Base-by-base conservation (phyloP, 1,140 invertebrate genomes). In the Ericerus pela region DNA sequence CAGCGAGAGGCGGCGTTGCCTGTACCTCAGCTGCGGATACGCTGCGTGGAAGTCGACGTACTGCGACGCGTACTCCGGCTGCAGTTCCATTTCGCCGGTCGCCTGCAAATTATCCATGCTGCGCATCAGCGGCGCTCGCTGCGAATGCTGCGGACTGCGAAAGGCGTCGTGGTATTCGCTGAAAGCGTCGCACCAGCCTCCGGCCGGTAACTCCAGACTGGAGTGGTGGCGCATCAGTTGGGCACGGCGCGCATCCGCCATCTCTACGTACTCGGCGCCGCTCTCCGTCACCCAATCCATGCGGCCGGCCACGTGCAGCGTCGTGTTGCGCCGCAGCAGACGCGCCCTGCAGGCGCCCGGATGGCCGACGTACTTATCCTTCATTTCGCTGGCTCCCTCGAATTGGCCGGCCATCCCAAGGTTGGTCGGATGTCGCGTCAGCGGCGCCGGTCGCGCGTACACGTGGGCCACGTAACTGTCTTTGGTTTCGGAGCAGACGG, bases 331-430 rank as follows among this genome's bases (percentile, higher is more conserved):
- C 20, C 53, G 33, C 11, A 36, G 43, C 11, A 41, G 31, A 1
- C 27, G 37, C 2, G 59, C 58, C 20, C 61, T 29, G 1, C 20
- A 8, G 43, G 53, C 33, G 1, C 24, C 27, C 2, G 53, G 29
- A 36, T 60, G 55, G 12, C 36, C 55, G 6, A 60, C 47, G 51
- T 56, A 63, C 12, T 58, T 59, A 5, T 62, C 61, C 11, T 20
- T 55, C 11, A 26, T 47, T 57, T 62, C 60, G 0, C 60, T 60
- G 16, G 53, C 20, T 8, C 18, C 24, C 1, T 63, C 59, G 8
- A 62, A 18, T 4, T 54, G 51, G 11, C 62, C 62, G 47, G 60
- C 61, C 14, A 63, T 47, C 54, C 58, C 58, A n/a, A 63, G 53
- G 43, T 51, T 60, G 1, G 62, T 62, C 10, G 55, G 28, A 38